Evolutionary conservation across 2,113 vertebrate species (phyloP), one percentile per base, ranked within the genome.

Genomic region (Odobenus rosmarus): DNA sequence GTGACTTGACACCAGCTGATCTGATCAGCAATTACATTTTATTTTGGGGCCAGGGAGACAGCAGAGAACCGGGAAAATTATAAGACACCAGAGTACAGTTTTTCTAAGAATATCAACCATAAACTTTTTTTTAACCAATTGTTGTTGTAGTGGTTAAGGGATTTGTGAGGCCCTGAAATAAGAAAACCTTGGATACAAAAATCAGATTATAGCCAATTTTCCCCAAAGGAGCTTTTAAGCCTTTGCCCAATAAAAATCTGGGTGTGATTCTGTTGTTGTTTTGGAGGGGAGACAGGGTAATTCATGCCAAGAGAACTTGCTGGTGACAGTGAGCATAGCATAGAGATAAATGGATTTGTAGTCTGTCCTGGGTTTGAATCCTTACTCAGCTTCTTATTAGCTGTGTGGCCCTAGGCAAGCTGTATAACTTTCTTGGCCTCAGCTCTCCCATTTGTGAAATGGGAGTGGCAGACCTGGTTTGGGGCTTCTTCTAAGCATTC

Each of bases 21-120:
- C 93, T 83, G 96, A 97, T 96, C 55, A 62, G 98, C 97, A 99
- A 98, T 98, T 99, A 98, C 55, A 64, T 98, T 94, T 96, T 99
- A 98, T 98, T 98, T 98, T 98, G 97, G 97, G 96, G 98, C 89
- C 95, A 96, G 36, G 16, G 71, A 85, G 96, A 80, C 82, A 97
- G 64, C 83, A 81, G 31, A 91, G 53, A 96, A 89, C 84, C 94
- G 74, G 42, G 90, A 62, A 98, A 99, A 99, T 99, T 98, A 99
- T 59, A 99, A 98, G 98, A 98, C 94, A 93, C 39, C 71, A 53
- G 95, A 55, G 92, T 0, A 6, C n/a, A 96, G 95, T 91, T 97
- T 92, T 98, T 96, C 98, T 98, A 98, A 98, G 97, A 98, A 98
- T 97, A 98, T 5, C 59, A 83, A 83, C 96, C 84, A 74, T 82